These are phyloP conservation scores for Drosophila gaucha DNA, from an alignment of 2,888 invertebrate genomes.

Conservation along the genomic window DNA sequence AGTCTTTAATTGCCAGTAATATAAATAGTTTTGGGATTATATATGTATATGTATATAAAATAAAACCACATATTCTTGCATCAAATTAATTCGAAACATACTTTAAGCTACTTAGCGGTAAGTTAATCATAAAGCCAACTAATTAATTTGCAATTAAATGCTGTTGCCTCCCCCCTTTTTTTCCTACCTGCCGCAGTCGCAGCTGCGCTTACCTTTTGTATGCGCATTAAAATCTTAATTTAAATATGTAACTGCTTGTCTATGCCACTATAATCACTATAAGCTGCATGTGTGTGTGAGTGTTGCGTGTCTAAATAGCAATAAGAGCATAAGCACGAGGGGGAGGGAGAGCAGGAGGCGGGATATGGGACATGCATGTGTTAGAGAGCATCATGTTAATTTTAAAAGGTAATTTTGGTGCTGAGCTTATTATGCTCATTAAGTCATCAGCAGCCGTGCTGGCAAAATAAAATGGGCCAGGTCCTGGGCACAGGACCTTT, in stretches of 20 bases:
- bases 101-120: constrained; percentile 51
- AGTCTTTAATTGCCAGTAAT: neutral
- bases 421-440: constrained; percentile 79
- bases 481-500: constrained; percentile 22
- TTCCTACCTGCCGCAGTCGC: neutral
- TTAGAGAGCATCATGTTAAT: constrained; percentile 71
- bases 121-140: constrained; percentile 45
- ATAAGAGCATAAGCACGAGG: neutral
- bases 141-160: constrained; percentile 68
- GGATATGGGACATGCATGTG: constrained; percentile 13
- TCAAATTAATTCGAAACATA: neutral
- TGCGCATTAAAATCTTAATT: constrained; percentile 76
- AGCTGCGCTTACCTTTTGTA: constrained; percentile 43
- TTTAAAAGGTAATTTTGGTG: constrained; percentile 79
- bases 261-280: constrained; percentile 65
- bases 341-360: neutral
- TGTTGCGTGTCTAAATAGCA: constrained; percentile 24
- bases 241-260: constrained; percentile 76
- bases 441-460: constrained; percentile 67
- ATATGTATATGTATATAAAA: neutral
- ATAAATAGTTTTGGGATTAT: neutral
- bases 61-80: neutral
- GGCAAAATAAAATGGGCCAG: constrained; percentile 42
- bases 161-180: neutral
- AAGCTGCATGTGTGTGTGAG: constrained; percentile 53